Evolutionary conservation across 2,797 vertebrate species (phyloP), one percentile per base, ranked within the genome.

Genomic region (Thaleichthys pacificus): DNA sequence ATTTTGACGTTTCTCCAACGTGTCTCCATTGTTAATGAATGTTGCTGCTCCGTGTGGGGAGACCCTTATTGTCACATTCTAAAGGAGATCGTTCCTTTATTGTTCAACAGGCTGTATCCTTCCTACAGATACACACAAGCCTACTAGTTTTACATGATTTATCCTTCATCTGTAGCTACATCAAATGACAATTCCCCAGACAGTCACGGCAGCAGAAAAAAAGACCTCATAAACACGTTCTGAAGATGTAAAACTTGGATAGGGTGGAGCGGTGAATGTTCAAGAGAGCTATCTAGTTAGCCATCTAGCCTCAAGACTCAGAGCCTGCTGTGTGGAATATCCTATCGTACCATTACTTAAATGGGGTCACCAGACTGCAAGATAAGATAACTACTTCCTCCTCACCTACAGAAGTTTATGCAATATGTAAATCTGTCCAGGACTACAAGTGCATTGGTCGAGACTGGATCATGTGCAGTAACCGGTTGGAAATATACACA

Each of bases 1-100:
- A 79, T 85, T 73, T 75, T 88, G 88, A 90, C 88, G 89, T 87
- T 85, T 82, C 64, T 75, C n/a, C n/a, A n/a, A n/a, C n/a, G n/a
- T n/a, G n/a, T n/a, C n/a, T n/a, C 76, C 80, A 63, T 73, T 82
- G 84, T 86, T 91, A 90, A 88, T 80, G 82, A 87, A 88, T 75
- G 64, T 82, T 85, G 74, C 75, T 42, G 84, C 75, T 82, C 81
- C 77, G 86, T 77, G 76, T 72, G 68, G 6, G 57, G 65, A 79
- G 75, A 78, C 78, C 75, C 61, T 75, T 75, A 77, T 89, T 80
- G 83, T 86, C 80, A 76, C 76, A 76, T 76, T 71, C 68, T 73
- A 72, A 82, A 79, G 66, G 24, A 66, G 76, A 71, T 78, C 87
- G 84, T 2, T 42, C 38, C 38, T 42, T 42, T 42, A 88, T 89